Percentiles rank a stretch among this genome's conserved stretches.
Evolutionary conservation across 2,113 vertebrate species (phyloP).

Genomic region (Paradisaea rubra): DNA sequence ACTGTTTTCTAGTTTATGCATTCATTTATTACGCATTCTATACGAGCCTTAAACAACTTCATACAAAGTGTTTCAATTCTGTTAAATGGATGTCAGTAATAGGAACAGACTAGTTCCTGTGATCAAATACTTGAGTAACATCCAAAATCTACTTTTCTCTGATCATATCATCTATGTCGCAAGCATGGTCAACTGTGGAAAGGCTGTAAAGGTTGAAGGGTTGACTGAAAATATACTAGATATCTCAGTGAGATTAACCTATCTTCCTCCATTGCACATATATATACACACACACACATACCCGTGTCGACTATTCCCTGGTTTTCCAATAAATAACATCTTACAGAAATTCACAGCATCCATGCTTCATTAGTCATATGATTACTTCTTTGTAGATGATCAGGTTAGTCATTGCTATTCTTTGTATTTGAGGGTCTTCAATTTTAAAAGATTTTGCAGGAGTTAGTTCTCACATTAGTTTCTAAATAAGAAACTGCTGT

Average conservation of each 20-base stretch:
- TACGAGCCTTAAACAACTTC: not conserved
- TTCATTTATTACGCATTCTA: not conserved
- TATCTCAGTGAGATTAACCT: not conserved
- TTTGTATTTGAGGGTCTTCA: not conserved
- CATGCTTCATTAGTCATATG: not conserved
- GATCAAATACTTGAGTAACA: not conserved
- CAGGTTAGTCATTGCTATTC: not conserved
- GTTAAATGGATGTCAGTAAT: not conserved
- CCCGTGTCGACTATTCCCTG: not conserved
- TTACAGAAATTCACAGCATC: not conserved
- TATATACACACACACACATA: fast-evolving
- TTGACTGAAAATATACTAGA: not conserved
- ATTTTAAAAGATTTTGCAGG: not conserved
- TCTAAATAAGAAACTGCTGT: not conserved
- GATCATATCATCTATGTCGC: not conserved
- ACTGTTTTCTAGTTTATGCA: not conserved
- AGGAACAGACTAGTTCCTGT: not conserved
- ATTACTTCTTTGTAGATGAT: not conserved
- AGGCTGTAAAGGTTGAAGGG: not conserved
- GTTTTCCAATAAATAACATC: not conserved
- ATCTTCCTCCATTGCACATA: not conserved
- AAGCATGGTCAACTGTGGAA: not conserved
- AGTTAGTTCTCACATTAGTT: not conserved
- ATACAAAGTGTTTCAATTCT: not conserved
- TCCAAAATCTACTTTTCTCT: not conserved